These are phyloP conservation scores for Dryobates pubescens DNA, from an alignment of 2,797 vertebrate genomes.

Conservation along the genomic window DNA sequence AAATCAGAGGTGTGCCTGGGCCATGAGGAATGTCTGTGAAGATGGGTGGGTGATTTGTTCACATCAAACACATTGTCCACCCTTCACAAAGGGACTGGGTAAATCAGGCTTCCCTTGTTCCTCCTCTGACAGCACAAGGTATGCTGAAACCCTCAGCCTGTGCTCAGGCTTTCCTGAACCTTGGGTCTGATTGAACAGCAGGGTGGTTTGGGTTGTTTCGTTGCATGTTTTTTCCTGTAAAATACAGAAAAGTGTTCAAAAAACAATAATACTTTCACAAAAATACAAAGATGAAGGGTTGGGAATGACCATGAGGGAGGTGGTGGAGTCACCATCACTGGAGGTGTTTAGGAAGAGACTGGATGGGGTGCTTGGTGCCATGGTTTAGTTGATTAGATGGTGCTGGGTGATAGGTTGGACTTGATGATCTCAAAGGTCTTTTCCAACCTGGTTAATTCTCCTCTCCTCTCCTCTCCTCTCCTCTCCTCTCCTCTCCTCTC, in stretches of 20 bases:
- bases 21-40: background rate
- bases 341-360: too few relatives aligned
- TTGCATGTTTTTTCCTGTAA: background rate
- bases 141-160: background rate
- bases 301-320: too few relatives aligned
- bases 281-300: background rate
- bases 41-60: background rate
- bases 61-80: rapidly evolving
- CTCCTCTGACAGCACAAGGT: background rate
- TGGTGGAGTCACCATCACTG: too few relatives aligned
- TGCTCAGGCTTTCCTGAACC: background rate
- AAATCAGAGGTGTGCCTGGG: rapidly evolving
- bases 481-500: too few relatives aligned
- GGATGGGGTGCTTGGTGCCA: too few relatives aligned
- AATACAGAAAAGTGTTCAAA: background rate
- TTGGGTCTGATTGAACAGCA: background rate
- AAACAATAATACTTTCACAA: background rate
- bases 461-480: too few relatives aligned
- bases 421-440: too few relatives aligned
- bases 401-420: too few relatives aligned
- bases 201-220: background rate
- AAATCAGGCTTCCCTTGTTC: background rate
- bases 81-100: background rate
- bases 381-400: too few relatives aligned
- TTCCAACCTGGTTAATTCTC: too few relatives aligned